Percentiles rank a stretch among this genome's conserved stretches.
These are phyloP conservation scores for Nephrotoma guestfalica DNA, from an alignment of 2,888 invertebrate genomes.

Conservation along the genomic window DNA sequence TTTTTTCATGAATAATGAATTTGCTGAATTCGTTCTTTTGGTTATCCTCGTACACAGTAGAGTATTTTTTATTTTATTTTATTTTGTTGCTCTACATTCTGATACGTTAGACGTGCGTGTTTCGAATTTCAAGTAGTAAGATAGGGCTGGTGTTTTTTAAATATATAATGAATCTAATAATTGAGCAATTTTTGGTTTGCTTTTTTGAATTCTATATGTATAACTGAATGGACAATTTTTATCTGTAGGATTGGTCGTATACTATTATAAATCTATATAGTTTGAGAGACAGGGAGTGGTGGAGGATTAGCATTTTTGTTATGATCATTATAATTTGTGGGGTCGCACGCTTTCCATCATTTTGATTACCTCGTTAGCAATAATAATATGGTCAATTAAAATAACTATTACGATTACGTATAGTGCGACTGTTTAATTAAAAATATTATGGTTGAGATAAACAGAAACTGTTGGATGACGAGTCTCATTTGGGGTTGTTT, in stretches of 20 bases:
- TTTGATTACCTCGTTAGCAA: neutral
- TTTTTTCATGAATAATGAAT: neutral
- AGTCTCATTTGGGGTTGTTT: too few species aligned
- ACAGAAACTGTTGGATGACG: too few species aligned
- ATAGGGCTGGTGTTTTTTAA: neutral
- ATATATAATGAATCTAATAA: neutral
- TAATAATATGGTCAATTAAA: neutral
- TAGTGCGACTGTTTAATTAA: too few species aligned
- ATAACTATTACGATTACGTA: too few species aligned
- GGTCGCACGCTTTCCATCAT: neutral
- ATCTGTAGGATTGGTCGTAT: neutral
- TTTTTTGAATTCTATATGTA: neutral
- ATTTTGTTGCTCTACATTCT: neutral
- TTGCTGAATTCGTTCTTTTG: neutral
- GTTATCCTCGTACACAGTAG: neutral
- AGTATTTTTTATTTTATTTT: neutral
- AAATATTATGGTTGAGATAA: too few species aligned
- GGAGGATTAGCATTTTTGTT: neutral
- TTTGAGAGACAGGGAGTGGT: neutral
- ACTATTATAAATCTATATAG: neutral
- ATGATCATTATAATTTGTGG: neutral
- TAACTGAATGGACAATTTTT: neutral
- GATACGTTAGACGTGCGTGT: neutral
- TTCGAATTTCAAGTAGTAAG: neutral
- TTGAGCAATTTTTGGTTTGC: neutral